phyloP scores from a whole-genome alignment of 2,113 vertebrate species.

The Pedetes capensis region DNA sequence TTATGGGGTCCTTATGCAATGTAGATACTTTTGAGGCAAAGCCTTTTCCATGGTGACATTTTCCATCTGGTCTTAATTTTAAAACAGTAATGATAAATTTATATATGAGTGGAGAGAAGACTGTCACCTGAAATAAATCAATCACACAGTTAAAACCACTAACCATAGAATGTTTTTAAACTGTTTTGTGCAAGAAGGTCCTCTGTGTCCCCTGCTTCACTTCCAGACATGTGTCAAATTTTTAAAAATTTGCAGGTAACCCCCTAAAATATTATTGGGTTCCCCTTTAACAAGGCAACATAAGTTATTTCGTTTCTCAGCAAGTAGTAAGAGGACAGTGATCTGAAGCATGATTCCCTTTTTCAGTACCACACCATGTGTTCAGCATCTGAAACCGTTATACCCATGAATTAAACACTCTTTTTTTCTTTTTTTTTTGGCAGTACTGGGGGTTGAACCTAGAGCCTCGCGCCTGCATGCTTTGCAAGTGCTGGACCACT shows the following conservation, averaged over 20 bases:
- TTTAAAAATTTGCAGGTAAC: neutral
- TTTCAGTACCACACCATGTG: neutral
- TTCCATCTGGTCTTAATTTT: slow-evolving; percentile 54
- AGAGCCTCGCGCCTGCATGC: too few species aligned
- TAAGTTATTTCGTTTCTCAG: neutral
- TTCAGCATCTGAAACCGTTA: neutral
- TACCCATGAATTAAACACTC: neutral
- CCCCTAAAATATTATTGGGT: neutral
- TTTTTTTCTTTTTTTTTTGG: too few species aligned
- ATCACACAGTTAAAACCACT: neutral
- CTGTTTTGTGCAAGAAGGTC: neutral
- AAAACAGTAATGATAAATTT: slow-evolving; percentile 17
- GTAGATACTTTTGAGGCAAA: neutral
- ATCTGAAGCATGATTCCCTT: neutral
- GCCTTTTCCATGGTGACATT: neutral
- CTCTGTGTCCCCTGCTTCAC: neutral
- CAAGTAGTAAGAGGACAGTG: neutral
- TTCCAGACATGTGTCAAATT: neutral
- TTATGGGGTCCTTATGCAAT: neutral
- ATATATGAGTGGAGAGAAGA: neutral
- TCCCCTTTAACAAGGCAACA: neutral
- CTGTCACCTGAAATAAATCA: slow-evolving; percentile 47
- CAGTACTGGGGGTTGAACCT: too few species aligned
- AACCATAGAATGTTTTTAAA: neutral
- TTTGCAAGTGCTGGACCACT: too few species aligned